Conservation (phyloP, 2,888 invertebrate genomes). For the Euproctis similis region DNA sequence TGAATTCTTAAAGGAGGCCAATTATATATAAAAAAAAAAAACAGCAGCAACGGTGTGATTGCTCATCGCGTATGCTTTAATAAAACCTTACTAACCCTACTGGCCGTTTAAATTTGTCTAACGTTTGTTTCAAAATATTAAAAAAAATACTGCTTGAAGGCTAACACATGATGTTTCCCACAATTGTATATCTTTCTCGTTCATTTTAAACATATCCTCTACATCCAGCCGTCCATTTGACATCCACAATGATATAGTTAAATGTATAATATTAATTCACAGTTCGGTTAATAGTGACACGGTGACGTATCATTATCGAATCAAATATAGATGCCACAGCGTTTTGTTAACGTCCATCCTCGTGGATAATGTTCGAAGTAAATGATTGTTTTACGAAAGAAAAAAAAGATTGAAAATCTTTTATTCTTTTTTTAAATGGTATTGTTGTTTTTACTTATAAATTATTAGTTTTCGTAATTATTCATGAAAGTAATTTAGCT, state of each 20-base stretch:
- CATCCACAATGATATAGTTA: conserved; percentile 9
- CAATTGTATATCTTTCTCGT: not conserved
- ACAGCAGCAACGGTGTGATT: too few species aligned
- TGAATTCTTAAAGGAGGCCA: too few species aligned
- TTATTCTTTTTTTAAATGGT: too few species aligned
- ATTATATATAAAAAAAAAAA: too few species aligned
- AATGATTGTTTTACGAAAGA: too few species aligned
- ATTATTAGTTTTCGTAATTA: too few species aligned
- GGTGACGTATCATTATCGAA: conserved; percentile 17
- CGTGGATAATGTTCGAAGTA: too few species aligned
- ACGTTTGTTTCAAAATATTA: conserved; percentile 9
- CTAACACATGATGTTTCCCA: conserved; percentile 1
- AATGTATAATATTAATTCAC: conserved; percentile 9
- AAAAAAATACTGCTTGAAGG: not conserved
- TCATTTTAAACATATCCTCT: too few species aligned
- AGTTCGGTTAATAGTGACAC: conserved; percentile 5
- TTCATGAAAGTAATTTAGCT: too few species aligned
- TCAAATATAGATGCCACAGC: conserved; percentile 15
- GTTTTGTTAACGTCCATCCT: not conserved
- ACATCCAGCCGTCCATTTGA: not conserved
- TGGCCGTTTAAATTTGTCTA: conserved; percentile 1
- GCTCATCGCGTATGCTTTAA: too few species aligned
- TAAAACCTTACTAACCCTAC: not conserved
- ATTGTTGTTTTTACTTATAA: too few species aligned
- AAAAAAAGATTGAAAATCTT: too few species aligned